These are phyloP conservation scores for Watsonalla binaria DNA, from an alignment of 2,888 invertebrate species.

Conservation along the genomic window DNA sequence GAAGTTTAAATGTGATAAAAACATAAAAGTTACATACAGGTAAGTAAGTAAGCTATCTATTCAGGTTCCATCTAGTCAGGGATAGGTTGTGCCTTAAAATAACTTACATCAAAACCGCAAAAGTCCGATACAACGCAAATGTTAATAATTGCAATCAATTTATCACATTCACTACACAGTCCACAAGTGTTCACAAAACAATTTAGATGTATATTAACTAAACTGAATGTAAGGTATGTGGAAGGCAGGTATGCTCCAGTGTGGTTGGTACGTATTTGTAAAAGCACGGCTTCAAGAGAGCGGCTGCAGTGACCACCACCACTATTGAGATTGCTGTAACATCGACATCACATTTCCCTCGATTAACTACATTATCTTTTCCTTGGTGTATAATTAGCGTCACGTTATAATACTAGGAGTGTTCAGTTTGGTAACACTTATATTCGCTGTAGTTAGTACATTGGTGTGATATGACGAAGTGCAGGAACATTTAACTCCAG, in stretches of 20 bases:
- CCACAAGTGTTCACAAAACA: background rate
- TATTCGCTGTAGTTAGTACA: background rate
- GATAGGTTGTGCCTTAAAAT: too few species aligned
- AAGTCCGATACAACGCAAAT: background rate
- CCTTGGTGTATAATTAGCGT: background rate
- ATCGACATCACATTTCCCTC: conserved; percentile 11
- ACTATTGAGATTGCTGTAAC: conserved; percentile 21
- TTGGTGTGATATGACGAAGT: too few species aligned
- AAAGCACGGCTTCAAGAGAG: conserved; percentile 24
- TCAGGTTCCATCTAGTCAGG: too few species aligned
- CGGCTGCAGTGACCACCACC: conserved; percentile 29
- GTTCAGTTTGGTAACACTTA: background rate
- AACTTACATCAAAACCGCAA: too few species aligned
- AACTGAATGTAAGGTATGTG: background rate
- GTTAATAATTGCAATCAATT: background rate
- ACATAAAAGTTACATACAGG: too few species aligned
- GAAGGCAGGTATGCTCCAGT: conserved; percentile 21
- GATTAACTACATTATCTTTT: conserved; percentile 13
- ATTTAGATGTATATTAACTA: background rate
- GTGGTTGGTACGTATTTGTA: conserved; percentile 28
- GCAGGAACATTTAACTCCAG: too few species aligned
- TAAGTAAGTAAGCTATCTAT: too few species aligned
- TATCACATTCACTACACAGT: background rate
- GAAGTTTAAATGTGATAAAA: too few species aligned
- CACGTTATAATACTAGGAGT: background rate